Percentiles rank a stretch among this genome's conserved stretches.
Evolutionary conservation across 2,888 invertebrate species (phyloP).

Genomic region (Sthenelais limicola): DNA sequence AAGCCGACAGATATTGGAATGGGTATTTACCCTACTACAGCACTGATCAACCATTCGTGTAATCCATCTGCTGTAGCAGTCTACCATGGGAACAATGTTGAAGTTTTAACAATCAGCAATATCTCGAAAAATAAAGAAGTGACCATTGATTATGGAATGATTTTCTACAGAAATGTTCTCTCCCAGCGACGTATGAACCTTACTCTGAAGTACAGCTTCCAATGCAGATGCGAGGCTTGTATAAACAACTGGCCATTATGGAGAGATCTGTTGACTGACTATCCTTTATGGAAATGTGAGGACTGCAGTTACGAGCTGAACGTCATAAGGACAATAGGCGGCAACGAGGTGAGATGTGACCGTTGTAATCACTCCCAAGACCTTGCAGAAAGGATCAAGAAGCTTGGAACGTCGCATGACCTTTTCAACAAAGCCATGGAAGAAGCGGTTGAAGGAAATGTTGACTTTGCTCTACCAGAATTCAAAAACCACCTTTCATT

Average conservation of each 20-base stretch:
- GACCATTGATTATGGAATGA: slow-evolving; percentile 82
- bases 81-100: slow-evolving; percentile 81
- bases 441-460: slow-evolving; percentile 56
- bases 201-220: slow-evolving; percentile 83
- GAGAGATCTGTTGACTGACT: slow-evolving; percentile 57
- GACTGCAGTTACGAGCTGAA: slow-evolving; percentile 57
- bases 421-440: slow-evolving; percentile 58
- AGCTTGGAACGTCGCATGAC: slow-evolving; percentile 46
- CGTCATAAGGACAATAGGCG: slow-evolving; percentile 40
- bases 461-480: slow-evolving; percentile 53
- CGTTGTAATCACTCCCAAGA: slow-evolving; percentile 32
- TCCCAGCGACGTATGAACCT: slow-evolving; percentile 79
- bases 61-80: slow-evolving; percentile 85
- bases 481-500: slow-evolving; percentile 59
- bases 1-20: slow-evolving; percentile 79
- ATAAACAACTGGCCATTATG: slow-evolving; percentile 67
- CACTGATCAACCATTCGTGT: slow-evolving; percentile 95
- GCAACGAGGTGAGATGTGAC: neutral
- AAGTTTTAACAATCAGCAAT: slow-evolving; percentile 80
- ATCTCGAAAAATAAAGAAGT: slow-evolving; percentile 82
- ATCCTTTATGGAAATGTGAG: slow-evolving; percentile 64
- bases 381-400: slow-evolving; percentile 47
- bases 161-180: slow-evolving; percentile 70
- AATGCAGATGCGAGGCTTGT: slow-evolving; percentile 84
- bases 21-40: slow-evolving; percentile 88